phyloP scores from a whole-genome alignment of 2,797 vertebrate genomes.

The Mus minutoides region DNA sequence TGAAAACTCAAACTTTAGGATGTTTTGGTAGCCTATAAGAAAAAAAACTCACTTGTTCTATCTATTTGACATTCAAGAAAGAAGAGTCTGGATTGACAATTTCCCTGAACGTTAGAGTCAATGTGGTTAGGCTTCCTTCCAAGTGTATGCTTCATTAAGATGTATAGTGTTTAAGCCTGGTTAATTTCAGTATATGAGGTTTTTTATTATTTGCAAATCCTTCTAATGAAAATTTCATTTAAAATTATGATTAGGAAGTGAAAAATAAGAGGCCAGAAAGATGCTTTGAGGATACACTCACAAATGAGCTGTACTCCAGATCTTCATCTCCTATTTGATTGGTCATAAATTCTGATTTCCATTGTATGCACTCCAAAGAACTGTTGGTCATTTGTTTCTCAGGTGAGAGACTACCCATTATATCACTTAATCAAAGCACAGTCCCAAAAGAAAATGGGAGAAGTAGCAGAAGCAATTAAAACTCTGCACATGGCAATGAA shows the following conservation, averaged over 20 bases:
- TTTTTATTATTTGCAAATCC: not conserved
- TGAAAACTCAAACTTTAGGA: not conserved
- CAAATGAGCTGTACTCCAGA: not conserved
- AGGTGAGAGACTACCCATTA: slow-evolving; percentile 95
- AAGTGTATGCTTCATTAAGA: not conserved
- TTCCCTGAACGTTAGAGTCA: not conserved
- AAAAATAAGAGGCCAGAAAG: slow-evolving; percentile 8
- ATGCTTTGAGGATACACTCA: not conserved
- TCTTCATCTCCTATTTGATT: not conserved
- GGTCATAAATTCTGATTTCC: not conserved
- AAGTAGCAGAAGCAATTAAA: slow-evolving; percentile 94
- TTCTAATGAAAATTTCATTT: not conserved
- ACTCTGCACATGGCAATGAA: slow-evolving; percentile 96
- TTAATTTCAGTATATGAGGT: not conserved
- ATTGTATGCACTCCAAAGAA: not conserved
- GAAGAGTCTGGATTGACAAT: not conserved
- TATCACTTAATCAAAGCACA: slow-evolving; percentile 98
- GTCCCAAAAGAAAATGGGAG: slow-evolving; percentile 94
- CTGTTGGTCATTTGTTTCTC: slow-evolving; percentile 54
- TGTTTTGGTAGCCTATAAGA: not conserved
- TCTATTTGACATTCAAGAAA: not conserved
- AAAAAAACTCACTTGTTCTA: not conserved
- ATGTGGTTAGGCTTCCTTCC: not conserved
- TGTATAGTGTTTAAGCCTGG: not conserved
- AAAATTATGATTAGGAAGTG: not conserved